These are phyloP conservation scores for Aleiodes sp. DNA, from an alignment of 1,140 invertebrate genomes.

Conservation along the genomic window DNA sequence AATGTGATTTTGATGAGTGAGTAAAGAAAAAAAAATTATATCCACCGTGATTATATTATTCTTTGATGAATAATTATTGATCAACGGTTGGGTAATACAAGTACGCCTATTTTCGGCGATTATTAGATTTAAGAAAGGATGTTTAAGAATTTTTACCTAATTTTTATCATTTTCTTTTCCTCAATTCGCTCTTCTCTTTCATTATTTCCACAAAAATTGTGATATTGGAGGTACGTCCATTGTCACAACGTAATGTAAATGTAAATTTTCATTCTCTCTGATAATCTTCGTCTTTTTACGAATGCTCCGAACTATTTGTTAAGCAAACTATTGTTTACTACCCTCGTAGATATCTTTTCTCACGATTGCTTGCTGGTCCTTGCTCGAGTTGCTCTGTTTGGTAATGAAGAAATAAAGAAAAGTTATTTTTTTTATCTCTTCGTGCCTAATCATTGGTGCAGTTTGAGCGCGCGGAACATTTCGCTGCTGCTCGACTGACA, in stretches of 20 bases:
- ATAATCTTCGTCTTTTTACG: constrained; percentile 58
- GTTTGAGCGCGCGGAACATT: constrained; percentile 55
- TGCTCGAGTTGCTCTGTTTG: constrained; percentile 40
- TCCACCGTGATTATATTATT: constrained; percentile 48
- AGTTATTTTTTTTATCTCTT: neutral
- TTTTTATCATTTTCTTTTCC: constrained; percentile 30
- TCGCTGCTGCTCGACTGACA: constrained; percentile 45
- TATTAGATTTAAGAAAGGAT: constrained; percentile 33
- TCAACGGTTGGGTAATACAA: constrained; percentile 44
- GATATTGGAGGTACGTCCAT: constrained; percentile 62
- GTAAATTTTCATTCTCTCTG: constrained; percentile 41
- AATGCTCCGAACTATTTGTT: constrained; percentile 18
- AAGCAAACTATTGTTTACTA: constrained; percentile 32
- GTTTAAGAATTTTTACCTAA: too few species aligned
- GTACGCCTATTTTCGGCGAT: constrained; percentile 61
- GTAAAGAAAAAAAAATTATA: constrained; percentile 18
- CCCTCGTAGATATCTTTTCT: constrained; percentile 52
- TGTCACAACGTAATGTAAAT: constrained; percentile 57
- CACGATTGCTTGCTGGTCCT: constrained; percentile 62
- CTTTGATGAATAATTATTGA: constrained; percentile 34
- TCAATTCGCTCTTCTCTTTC: constrained; percentile 33
- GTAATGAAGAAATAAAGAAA: constrained; percentile 13
- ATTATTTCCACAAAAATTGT: constrained; percentile 36
- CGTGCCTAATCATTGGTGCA: constrained; percentile 15
- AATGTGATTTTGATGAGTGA: constrained; percentile 16